A percentile compares a stretch with the other conserved stretches of the same genome.
Evolutionary conservation across 2,888 invertebrate genomes (phyloP).

Genomic region (Emesis castigata): DNA sequence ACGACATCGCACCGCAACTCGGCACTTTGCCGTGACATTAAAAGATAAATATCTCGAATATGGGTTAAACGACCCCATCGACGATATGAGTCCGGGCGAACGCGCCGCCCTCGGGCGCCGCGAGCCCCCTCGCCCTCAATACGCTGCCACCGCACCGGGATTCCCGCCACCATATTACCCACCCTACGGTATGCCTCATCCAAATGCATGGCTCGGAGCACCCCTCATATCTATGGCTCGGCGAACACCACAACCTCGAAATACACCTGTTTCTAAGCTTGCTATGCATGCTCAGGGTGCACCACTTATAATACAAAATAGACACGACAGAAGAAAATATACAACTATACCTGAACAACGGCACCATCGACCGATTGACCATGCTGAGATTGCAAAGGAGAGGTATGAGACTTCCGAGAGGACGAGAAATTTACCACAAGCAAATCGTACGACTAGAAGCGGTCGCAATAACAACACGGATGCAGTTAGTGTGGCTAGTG

Average conservation of each 20-base stretch:
- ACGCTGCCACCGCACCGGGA: conserved; percentile 84
- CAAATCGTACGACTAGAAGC: conserved; percentile 79
- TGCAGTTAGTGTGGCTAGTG: conserved; percentile 93
- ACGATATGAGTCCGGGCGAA: conserved; percentile 87
- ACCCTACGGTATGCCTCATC: conserved; percentile 86
- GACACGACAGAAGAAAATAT: conserved; percentile 87
- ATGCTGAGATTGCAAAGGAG: conserved; percentile 77
- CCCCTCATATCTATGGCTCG: conserved; percentile 95
- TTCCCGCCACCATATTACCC: conserved; percentile 86
- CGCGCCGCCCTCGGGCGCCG: conserved; percentile 86
- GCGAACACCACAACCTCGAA: conserved; percentile 83
- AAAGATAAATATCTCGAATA: conserved; percentile 85
- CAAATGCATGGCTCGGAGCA: conserved; percentile 93
- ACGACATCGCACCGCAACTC: too few relatives aligned
- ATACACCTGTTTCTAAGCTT: conserved; percentile 91
- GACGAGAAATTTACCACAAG: conserved; percentile 82
- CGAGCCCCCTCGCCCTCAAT: conserved; percentile 86
- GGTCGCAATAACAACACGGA: conserved; percentile 90
- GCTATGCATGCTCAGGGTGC: conserved; percentile 96
- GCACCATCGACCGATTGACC: conserved; percentile 78
- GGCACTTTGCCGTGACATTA: conserved; percentile 86
- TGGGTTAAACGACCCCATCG: conserved; percentile 92
- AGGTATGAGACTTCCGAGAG: conserved; percentile 80
- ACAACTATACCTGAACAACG: conserved; percentile 81
- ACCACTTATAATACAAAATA: conserved; percentile 93